phyloP scores from a whole-genome alignment of 2,888 invertebrate species.

The Tachina lurida region DNA sequence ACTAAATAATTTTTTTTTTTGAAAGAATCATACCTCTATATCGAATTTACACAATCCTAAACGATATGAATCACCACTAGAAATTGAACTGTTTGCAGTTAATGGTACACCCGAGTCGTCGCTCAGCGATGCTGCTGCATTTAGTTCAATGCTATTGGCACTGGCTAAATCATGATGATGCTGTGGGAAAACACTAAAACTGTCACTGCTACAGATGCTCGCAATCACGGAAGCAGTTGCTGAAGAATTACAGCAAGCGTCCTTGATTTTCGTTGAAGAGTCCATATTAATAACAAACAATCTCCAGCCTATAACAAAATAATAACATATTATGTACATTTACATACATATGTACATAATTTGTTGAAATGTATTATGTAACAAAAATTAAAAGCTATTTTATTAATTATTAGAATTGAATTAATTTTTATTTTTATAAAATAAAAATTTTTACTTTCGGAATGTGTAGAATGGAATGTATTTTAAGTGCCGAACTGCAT shows the following conservation, averaged over 20 bases:
- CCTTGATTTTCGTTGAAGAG: conserved; percentile 72
- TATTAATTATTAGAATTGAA: too few species aligned
- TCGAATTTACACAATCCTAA: conserved; percentile 82
- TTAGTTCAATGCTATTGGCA: conserved; percentile 82
- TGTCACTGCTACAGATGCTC: conserved; percentile 80
- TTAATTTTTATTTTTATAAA: too few species aligned
- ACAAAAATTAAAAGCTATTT: too few species aligned
- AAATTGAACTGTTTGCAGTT: conserved; percentile 83
- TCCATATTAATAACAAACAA: conserved; percentile 68
- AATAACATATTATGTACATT: neutral
- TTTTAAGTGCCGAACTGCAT: too few species aligned
- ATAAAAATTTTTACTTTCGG: too few species aligned
- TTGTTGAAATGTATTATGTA: neutral
- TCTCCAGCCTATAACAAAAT: conserved; percentile 43
- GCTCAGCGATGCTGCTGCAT: conserved; percentile 82
- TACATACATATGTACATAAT: neutral
- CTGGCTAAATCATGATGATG: conserved; percentile 80
- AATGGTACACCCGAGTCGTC: conserved; percentile 83
- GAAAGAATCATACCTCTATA: conserved; percentile 77
- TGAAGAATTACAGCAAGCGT: conserved; percentile 73
- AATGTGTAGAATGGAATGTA: too few species aligned
- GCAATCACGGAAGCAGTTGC: conserved; percentile 72
- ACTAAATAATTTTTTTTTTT: too few species aligned
- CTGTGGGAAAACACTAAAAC: conserved; percentile 79
- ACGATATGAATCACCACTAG: conserved; percentile 82